A percentile compares a stretch with the other conserved stretches of the same genome.
Evolutionary conservation across 1,140 invertebrate genomes (phyloP).

Genomic region (Cydia amplana): DNA sequence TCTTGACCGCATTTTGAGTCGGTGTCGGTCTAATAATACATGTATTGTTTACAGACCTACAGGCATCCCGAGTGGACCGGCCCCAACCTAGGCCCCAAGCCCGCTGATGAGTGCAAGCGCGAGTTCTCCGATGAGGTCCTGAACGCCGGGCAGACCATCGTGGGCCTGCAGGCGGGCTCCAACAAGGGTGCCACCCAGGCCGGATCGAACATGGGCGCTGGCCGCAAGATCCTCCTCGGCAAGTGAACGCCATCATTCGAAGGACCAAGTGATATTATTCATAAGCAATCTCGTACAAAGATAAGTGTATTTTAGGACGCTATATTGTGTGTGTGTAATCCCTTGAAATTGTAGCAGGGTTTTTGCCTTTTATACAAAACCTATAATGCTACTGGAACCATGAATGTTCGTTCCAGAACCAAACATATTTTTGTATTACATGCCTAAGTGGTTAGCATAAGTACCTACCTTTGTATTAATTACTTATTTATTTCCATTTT

Average conservation of each 20-base stretch:
- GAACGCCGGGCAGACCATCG: slow-evolving; percentile 92
- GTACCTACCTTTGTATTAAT: slow-evolving; percentile 45
- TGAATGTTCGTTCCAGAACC: slow-evolving; percentile 46
- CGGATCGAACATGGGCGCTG: slow-evolving; percentile 96
- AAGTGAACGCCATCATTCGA: slow-evolving; percentile 82
- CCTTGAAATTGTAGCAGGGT: slow-evolving; percentile 54
- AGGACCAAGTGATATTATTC: slow-evolving; percentile 73
- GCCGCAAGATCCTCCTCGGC: slow-evolving; percentile 92
- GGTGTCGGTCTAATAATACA: slow-evolving; percentile 21
- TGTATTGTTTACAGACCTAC: slow-evolving; percentile 84
- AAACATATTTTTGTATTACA: slow-evolving; percentile 26
- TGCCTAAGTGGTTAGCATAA: slow-evolving; percentile 64
- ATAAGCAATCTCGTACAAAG: slow-evolving; percentile 72
- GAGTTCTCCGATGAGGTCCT: slow-evolving; percentile 96
- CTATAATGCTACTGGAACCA: slow-evolving; percentile 41
- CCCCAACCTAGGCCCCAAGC: slow-evolving; percentile 93
- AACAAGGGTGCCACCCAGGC: slow-evolving; percentile 97
- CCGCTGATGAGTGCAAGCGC: slow-evolving; percentile 94
- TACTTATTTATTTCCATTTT: slow-evolving; percentile 74
- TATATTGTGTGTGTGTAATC: slow-evolving; percentile 63
- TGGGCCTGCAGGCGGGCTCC: slow-evolving; percentile 96
- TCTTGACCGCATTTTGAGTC: slow-evolving; percentile 9
- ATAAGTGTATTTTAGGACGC: slow-evolving; percentile 55
- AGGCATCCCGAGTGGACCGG: slow-evolving; percentile 94
- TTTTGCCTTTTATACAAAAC: slow-evolving; percentile 48